Evolutionary conservation across 2,888 invertebrate genomes (phyloP), one percentile per base, ranked within the genome.

Genomic region (Amblyjoppa fuscipennis): DNA sequence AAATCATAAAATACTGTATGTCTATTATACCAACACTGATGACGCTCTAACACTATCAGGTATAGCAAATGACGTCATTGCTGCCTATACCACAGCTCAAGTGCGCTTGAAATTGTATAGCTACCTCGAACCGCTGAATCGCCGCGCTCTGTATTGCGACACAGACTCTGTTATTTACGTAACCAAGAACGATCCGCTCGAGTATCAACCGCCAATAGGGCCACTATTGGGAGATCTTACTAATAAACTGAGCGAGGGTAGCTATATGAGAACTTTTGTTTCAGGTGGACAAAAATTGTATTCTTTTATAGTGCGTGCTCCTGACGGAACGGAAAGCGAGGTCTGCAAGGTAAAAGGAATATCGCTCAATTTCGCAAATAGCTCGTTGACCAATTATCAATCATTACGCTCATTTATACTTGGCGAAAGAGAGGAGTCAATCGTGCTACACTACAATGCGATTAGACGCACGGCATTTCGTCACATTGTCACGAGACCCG

Each of bases 161-260:
- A 94, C 94, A 0, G 93, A 94, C 81, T 90, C 90, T 1, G 89
- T 93, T 5, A 91, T 94, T 53, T 93, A 89, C 77, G 82, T 88
- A 13, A 79, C 51, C 5, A 51, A 51, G n/a, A 51, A 51, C 16
- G 51, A 16, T 16, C n/a, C n/a, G n/a, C n/a, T 2, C n/a, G 53
- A 66, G 34, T 66, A 76, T 49, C 66, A 66, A 7, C 76, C 76
- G 9, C 66, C 66, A 9, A 66, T 20, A 31, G 53, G 76, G 0
- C 66, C 25, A 13, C 38, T 76, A 16, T 13, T 76, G 25, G 76
- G 66, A 11, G 66, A 76, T 38, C 38, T 38, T 13, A 25, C 51
- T 59, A 38, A 73, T 20, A 31, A 73, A 9, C 31, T 28, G 59
- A 41, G 51, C 6, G 41, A 53, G 9, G 34, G 64, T 13, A 38